Evolutionary conservation across 2,113 vertebrate species (phyloP).

Genomic region (Okapia johnstoni): DNA sequence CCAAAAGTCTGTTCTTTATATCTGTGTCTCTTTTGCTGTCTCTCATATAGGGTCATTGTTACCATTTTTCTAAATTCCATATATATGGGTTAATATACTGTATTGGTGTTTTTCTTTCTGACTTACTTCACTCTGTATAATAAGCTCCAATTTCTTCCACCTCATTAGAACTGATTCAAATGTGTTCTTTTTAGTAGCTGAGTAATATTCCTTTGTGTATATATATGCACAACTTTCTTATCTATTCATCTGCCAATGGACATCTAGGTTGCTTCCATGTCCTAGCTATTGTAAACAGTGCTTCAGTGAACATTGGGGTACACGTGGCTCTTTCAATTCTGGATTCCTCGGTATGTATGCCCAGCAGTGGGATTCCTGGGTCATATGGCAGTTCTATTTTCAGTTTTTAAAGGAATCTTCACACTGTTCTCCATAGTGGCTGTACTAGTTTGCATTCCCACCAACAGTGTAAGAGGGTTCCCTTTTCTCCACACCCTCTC

Average conservation of each 20-base stretch:
- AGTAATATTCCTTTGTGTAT: neutral
- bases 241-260: neutral
- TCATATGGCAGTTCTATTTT: neutral
- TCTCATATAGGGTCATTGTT: neutral
- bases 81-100: neutral
- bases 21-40: neutral
- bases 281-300: neutral
- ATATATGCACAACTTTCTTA: neutral
- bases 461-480: neutral
- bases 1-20: neutral
- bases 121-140: neutral
- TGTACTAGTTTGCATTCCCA: neutral
- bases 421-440: neutral
- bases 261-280: neutral
- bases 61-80: neutral
- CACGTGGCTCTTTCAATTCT: neutral
- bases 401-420: neutral
- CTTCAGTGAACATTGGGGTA: neutral
- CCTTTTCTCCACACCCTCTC: neutral
- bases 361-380: neutral
- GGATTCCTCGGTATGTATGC: neutral
- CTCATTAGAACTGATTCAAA: neutral
- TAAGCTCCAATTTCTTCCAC: neutral
- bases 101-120: neutral
- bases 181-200: neutral